Evolutionary conservation across 2,888 invertebrate species (phyloP).

Genomic region (Spodoptera picta): DNA sequence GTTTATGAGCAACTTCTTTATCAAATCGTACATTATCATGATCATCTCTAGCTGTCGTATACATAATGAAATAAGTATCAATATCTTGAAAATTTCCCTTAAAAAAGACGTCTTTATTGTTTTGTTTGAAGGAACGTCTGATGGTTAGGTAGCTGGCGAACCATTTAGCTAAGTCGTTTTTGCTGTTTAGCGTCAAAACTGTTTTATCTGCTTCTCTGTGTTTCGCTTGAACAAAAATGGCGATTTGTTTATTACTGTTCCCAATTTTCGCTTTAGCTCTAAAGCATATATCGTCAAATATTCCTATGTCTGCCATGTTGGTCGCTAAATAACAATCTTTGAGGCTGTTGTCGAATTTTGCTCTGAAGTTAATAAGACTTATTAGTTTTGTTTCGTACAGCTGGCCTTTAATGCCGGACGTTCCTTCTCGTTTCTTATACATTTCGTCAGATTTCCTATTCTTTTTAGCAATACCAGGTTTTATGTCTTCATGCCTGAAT

Average conservation of each 20-base stretch:
- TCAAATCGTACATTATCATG: constrained; percentile 1
- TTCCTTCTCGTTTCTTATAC: constrained; percentile 2
- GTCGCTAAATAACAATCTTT: constrained; percentile 1
- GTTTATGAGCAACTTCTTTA: background rate
- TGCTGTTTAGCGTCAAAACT: background rate
- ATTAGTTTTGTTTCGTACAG: constrained; percentile 4
- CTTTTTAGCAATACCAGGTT: no score
- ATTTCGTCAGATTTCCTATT: background rate
- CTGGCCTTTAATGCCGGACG: constrained; percentile 3
- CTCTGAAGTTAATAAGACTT: constrained; percentile 7
- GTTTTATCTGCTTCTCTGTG: constrained; percentile 11
- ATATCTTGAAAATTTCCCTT: constrained; percentile 14
- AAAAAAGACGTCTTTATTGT: constrained; percentile 22
- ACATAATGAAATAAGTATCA: constrained; percentile 38
- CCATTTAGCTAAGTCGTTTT: constrained; percentile 4
- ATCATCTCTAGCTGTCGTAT: constrained; percentile 38
- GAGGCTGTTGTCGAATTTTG: background rate
- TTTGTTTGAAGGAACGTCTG: constrained; percentile 1
- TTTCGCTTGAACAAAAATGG: constrained; percentile 19
- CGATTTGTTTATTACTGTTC: constrained; percentile 1
- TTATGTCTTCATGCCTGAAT: no score
- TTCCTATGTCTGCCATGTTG: constrained; percentile 9
- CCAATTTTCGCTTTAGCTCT: constrained; percentile 2
- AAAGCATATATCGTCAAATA: constrained; percentile 14
- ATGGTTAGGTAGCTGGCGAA: constrained; percentile 16